Evolutionary conservation across 2,113 vertebrate genomes (phyloP), one percentile per base, ranked within the genome.

Genomic region (Collichthys lucidus): DNA sequence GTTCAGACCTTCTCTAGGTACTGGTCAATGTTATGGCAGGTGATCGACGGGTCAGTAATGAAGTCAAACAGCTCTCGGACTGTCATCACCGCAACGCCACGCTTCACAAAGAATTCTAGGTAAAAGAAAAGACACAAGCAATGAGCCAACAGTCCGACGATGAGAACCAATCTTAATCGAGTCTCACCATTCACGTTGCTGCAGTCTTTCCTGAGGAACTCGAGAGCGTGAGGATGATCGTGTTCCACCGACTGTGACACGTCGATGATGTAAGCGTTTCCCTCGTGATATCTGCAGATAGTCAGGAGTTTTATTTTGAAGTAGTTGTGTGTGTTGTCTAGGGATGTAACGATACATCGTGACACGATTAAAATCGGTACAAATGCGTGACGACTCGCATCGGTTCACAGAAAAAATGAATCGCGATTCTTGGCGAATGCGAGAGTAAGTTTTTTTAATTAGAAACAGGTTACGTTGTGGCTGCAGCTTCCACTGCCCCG

Each of bases 221-320:
- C 97, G 68, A 99, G 91, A 0, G 98, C 98, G 0, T 98, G 97
- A 0, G 97, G 98, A 76, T 99, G 98, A 86, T 99, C 98, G 0
- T 99, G 98, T 46, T 99, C 98, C 88, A 99, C 98, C 0, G 98
- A 96, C 93, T 99, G 98, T 0, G 98, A 99, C 59, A 99, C 98
- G 0, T 99, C 98, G 0, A 99, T 99, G 89, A 99, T 95, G 87
- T 96, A 96, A 17, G 95, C 95, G 0, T 94, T 95, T 63, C 98
- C 98, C 0, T 94, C 62, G 4, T 98, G 95, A 90, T 97, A 99
- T 67, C 98, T 98, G 72, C 11, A 68, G 3, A 64, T 9, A 24
- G 14, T 17, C 0, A 26, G 9, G 17, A 26, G 2, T 5, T 10
- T 24, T 77, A 59, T 15, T 80, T 14, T 65, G 47, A 70, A 67